phyloP scores from a whole-genome alignment of 2,797 vertebrate genomes.

The Prionace glauca region DNA sequence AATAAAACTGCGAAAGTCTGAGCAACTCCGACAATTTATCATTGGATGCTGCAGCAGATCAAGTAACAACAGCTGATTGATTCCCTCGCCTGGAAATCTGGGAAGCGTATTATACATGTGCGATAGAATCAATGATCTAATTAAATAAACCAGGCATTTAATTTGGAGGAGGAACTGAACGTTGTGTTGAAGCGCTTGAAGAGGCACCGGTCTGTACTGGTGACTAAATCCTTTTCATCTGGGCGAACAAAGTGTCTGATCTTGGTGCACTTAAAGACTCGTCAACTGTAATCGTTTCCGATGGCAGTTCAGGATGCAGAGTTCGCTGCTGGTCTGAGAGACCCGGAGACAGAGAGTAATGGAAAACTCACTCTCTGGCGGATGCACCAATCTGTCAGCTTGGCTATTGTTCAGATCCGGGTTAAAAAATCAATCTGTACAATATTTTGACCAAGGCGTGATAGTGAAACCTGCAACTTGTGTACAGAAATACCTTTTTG shows the following conservation, averaged over 20 bases:
- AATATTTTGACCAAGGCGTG: not conserved
- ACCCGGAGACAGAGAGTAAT: not conserved
- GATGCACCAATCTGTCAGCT: slow-evolving; percentile 26
- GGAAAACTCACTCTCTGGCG: not conserved
- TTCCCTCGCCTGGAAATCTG: not conserved
- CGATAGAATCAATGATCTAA: not conserved
- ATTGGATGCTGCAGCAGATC: not conserved
- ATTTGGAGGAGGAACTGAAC: not conserved
- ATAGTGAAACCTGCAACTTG: not conserved
- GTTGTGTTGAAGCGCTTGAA: not conserved
- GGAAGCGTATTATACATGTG: not conserved
- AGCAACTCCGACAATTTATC: not conserved
- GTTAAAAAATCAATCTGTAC: not conserved
- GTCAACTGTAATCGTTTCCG: slow-evolving; percentile 2
- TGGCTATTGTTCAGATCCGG: slow-evolving; percentile 3
- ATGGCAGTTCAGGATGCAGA: not conserved
- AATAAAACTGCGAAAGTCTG: not conserved
- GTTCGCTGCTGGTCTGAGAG: not conserved
- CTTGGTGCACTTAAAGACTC: not conserved
- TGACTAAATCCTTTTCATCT: not conserved
- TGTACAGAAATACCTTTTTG: not conserved
- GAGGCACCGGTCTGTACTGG: not conserved
- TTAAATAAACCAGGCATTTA: slow-evolving; percentile 23
- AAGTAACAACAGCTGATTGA: not conserved
- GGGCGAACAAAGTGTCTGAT: not conserved